Conservation (phyloP, 2,888 invertebrate genomes). For the Rhabditoides inermis region DNA sequence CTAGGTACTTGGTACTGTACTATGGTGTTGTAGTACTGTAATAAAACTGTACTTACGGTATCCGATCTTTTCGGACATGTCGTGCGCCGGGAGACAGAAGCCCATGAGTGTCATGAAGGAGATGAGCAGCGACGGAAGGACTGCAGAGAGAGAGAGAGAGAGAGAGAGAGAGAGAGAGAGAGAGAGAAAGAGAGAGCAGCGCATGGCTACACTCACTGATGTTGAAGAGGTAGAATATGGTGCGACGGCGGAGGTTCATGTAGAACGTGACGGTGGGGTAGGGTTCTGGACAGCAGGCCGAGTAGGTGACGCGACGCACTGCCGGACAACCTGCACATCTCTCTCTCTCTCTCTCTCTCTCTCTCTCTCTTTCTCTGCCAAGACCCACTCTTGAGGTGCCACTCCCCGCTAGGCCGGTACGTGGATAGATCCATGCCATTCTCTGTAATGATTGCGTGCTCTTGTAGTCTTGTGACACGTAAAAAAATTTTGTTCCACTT, state of each 20-base stretch:
- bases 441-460: conserved; percentile 15
- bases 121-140: conserved; percentile 35
- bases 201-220: conserved; percentile 20
- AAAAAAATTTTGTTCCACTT: too few species aligned
- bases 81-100: conserved; percentile 43
- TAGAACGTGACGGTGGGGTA: conserved; percentile 56
- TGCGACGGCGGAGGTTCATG: conserved; percentile 28
- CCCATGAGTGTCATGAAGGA: conserved; percentile 50
- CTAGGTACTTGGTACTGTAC: too few species aligned
- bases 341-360: background rate
- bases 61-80: conserved; percentile 45
- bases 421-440: conserved; percentile 37
- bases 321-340: conserved; percentile 46
- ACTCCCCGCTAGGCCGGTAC: conserved; percentile 42
- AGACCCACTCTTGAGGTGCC: conserved; percentile 27
- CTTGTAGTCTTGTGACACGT: too few species aligned
- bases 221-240: conserved; percentile 41
- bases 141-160: too few species aligned
- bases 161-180: too few species aligned
- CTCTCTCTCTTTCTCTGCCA: background rate
- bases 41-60: conserved; percentile 22
- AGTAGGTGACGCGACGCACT: conserved; percentile 51
- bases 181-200: conserved; percentile 9
- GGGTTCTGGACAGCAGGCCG: conserved; percentile 76
- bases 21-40: too few species aligned